Percentiles rank a stretch among this genome's conserved stretches.
Evolutionary conservation across 2,113 vertebrate species (phyloP).

Genomic region (Platichthys flesus): DNA sequence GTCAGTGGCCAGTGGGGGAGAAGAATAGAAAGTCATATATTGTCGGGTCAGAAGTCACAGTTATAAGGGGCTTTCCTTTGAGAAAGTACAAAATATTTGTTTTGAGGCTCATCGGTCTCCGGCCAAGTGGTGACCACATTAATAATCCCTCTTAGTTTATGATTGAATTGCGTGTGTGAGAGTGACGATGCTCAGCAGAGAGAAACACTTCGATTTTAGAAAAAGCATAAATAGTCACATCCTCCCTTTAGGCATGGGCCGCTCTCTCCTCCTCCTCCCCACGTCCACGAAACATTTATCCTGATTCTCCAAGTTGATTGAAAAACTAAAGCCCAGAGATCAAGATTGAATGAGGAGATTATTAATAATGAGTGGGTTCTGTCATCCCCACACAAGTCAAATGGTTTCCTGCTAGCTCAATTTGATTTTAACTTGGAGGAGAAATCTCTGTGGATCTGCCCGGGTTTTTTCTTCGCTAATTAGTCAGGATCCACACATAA

Average conservation of each 20-base stretch:
- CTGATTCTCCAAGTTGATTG: conserved; percentile 78
- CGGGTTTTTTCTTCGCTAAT: conserved; percentile 70
- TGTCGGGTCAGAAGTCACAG: conserved; percentile 74
- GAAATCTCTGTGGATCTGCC: conserved; percentile 72
- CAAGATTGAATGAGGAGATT: conserved; percentile 81
- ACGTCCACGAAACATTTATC: conserved; percentile 68
- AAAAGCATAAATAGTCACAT: conserved; percentile 35
- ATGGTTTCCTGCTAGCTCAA: conserved; percentile 56
- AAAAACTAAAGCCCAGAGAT: conserved; percentile 80
- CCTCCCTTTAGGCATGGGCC: conserved; percentile 10
- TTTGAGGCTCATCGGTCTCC: conserved; percentile 33
- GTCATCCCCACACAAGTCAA: conserved; percentile 74
- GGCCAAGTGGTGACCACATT: conserved; percentile 12
- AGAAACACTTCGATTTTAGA: conserved; percentile 8
- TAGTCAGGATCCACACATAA: conserved; percentile 72
- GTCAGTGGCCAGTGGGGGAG: conserved; percentile 83
- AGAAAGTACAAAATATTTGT: conserved; percentile 46
- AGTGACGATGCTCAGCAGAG: conserved; percentile 37
- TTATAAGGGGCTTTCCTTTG: conserved; percentile 50
- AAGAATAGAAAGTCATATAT: conserved; percentile 84
- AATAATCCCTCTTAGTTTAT: conserved; percentile 53
- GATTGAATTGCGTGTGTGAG: conserved; percentile 27
- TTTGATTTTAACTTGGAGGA: conserved; percentile 64
- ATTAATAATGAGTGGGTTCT: conserved; percentile 76
- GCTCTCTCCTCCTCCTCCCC: conserved; percentile 23